phyloP scores from a whole-genome alignment of 2,888 invertebrate genomes.

The Acleris cristana region DNA sequence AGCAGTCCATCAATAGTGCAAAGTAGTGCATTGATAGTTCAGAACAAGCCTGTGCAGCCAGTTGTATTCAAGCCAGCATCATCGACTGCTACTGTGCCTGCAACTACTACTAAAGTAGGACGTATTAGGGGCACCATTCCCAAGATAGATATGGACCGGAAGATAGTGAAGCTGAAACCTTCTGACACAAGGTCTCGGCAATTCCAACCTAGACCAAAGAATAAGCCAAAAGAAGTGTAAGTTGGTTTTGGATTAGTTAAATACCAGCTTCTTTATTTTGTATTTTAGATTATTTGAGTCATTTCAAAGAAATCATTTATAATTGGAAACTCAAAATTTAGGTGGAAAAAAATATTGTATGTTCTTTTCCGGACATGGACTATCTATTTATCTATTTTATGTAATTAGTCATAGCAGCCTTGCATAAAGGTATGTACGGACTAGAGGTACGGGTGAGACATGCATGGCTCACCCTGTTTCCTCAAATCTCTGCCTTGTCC shows the following conservation, averaged over 20 bases:
- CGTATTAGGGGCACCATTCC: constrained; percentile 52
- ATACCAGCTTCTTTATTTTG: no score
- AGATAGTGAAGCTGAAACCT: constrained; percentile 69
- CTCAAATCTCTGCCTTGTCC: no score
- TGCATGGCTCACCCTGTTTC: no score
- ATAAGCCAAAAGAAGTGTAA: constrained; percentile 75
- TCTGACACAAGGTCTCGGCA: constrained; percentile 54
- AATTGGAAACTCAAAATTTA: no score
- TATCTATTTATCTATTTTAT: no score
- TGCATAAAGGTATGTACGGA: no score
- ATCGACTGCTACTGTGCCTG: constrained; percentile 41
- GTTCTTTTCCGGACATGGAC: no score
- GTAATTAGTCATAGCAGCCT: no score
- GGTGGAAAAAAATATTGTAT: no score
- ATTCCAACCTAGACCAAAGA: constrained; percentile 69
- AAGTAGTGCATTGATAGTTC: background rate
- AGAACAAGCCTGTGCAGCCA: constrained; percentile 28
- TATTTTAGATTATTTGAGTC: no score
- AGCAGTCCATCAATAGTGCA: constrained; percentile 41
- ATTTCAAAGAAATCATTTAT: no score
- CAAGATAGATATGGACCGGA: constrained; percentile 69
- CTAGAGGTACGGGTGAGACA: no score
- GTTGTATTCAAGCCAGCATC: constrained; percentile 61
- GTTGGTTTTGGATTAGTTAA: constrained; percentile 40
- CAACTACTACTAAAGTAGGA: constrained; percentile 42